These are phyloP conservation scores for Syndactyla subalaris DNA, from an alignment of 2,797 vertebrate genomes.

Conservation along the genomic window DNA sequence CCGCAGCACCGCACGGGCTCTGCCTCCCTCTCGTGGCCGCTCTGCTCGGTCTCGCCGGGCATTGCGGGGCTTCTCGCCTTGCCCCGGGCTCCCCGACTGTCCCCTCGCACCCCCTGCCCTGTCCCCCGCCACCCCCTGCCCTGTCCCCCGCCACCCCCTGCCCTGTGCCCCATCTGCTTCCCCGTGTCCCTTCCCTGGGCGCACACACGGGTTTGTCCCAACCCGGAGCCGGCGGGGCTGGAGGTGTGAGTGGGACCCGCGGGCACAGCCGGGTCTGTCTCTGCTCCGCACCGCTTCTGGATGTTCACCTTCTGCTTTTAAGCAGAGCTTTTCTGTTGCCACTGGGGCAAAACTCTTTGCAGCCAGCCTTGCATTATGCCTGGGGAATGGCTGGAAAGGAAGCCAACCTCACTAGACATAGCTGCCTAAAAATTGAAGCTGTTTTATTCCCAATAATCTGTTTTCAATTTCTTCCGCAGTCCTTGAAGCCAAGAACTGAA, in stretches of 20 bases:
- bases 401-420: conserved; percentile 51
- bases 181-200: neutral
- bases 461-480: conserved; percentile 61
- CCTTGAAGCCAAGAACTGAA: conserved; percentile 46
- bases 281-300: neutral
- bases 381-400: conserved; percentile 22
- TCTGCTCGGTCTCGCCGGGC: neutral
- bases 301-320: neutral
- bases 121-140: neutral
- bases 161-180: neutral
- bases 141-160: neutral
- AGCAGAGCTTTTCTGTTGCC: neutral
- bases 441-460: conserved; percentile 66
- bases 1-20: neutral
- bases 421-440: conserved; percentile 42
- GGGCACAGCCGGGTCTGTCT: neutral
- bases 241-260: neutral
- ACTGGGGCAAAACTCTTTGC: neutral
- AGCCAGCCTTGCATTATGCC: conserved; percentile 49
- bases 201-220: rapidly evolving
- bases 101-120: neutral
- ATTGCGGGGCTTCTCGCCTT: rapidly evolving
- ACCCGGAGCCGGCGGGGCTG: neutral
- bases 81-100: neutral
- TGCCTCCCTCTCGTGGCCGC: conserved; percentile 40